phyloP scores from a whole-genome alignment of 2,888 invertebrate species.

The Bombylius discolor region DNA sequence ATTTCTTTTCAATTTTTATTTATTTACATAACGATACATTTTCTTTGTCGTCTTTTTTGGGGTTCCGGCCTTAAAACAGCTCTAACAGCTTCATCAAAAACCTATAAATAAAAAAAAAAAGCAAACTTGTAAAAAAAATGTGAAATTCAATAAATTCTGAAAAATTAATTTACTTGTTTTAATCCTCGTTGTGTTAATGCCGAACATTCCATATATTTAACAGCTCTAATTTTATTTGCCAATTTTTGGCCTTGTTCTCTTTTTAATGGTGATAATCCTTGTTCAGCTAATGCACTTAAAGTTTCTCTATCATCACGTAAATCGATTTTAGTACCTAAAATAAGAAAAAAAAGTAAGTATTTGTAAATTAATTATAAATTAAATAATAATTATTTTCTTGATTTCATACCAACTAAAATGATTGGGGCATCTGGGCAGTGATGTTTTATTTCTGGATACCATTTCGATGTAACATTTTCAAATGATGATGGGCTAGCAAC shows the following conservation, averaged over 20 bases:
- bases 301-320: slow-evolving; percentile 96
- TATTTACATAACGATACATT: slow-evolving; percentile 67
- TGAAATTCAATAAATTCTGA: neutral
- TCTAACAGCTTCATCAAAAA: slow-evolving; percentile 97
- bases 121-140: neutral
- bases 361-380: no score
- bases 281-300: slow-evolving; percentile 76
- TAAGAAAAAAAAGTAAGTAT: neutral
- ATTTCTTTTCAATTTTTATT: neutral
- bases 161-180: slow-evolving; percentile 52
- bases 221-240: slow-evolving; percentile 96
- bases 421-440: slow-evolving; percentile 99
- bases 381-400: no score
- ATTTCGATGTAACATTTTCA: slow-evolving; percentile 98
- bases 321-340: slow-evolving; percentile 92
- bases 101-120: slow-evolving; percentile 43
- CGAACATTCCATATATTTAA: slow-evolving; percentile 99
- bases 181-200: slow-evolving; percentile 96
- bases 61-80: slow-evolving; percentile 96
- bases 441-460: slow-evolving; percentile 99
- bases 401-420: slow-evolving; percentile 76
- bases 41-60: slow-evolving; percentile 84
- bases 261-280: slow-evolving; percentile 90
- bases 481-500: slow-evolving; percentile 98
- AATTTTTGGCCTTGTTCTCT: slow-evolving; percentile 96